Conservation (phyloP, 2,113 vertebrate species). For the Pterocles orientalis region DNA sequence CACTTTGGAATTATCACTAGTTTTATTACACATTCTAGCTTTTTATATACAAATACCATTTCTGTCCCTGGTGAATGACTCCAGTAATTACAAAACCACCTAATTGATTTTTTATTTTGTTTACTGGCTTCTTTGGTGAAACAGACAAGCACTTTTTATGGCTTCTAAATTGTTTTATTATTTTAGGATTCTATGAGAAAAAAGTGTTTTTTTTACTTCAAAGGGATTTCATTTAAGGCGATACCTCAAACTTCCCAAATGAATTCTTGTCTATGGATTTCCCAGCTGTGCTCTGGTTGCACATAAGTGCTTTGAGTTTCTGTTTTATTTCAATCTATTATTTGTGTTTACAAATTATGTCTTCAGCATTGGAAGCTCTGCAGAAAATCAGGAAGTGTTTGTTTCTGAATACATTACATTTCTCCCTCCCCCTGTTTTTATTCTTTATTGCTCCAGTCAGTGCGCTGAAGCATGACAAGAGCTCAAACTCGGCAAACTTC, state of each 20-base stretch:
- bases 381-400: constrained; percentile 59
- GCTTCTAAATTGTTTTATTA: constrained; percentile 23
- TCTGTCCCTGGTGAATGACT: neutral
- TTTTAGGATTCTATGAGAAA: constrained; percentile 51
- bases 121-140: neutral
- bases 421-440: constrained; percentile 1
- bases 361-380: constrained; percentile 19
- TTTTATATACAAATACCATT: neutral
- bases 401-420: constrained; percentile 71
- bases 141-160: neutral
- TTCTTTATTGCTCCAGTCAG: constrained; percentile 11
- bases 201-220: constrained; percentile 20
- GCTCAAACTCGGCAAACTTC: constrained; percentile 75
- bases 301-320: constrained; percentile 65
- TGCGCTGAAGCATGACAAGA: constrained; percentile 74
- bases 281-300: constrained; percentile 53
- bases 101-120: neutral
- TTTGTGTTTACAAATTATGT: constrained; percentile 67
- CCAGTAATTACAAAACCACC: neutral
- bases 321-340: constrained; percentile 68
- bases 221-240: constrained; percentile 33
- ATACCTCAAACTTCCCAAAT: constrained; percentile 43
- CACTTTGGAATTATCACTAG: neutral
- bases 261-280: constrained; percentile 68
- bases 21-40: neutral